Conservation (phyloP, 2,888 invertebrate species). For the Metopia argyrocephala region DNA sequence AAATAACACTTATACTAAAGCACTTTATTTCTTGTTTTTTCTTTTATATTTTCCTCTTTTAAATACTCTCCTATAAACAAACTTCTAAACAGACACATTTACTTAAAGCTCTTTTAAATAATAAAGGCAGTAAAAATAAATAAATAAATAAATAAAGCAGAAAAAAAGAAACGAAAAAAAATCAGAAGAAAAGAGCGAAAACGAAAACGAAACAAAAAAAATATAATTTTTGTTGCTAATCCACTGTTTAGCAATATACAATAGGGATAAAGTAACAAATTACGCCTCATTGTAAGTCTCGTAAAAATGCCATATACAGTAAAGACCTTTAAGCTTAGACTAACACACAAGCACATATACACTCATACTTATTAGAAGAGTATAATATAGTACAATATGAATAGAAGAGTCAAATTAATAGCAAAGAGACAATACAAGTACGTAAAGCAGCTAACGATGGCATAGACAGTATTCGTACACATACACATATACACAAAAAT, state of each 20-base stretch:
- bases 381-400: neutral
- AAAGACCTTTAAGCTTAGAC: constrained; percentile 56
- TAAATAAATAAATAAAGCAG: constrained; percentile 35
- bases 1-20: constrained; percentile 28
- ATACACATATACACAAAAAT: constrained; percentile 18
- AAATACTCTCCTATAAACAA: neutral
- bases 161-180: constrained; percentile 7
- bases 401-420: neutral
- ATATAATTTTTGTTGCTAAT: constrained; percentile 49
- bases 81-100: constrained; percentile 10
- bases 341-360: neutral
- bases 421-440: neutral
- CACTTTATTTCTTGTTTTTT: neutral
- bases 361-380: neutral
- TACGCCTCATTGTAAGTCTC: constrained; percentile 63
- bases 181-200: constrained; percentile 1
- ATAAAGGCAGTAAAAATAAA: constrained; percentile 57
- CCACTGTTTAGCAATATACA: constrained; percentile 57
- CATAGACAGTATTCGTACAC: constrained; percentile 35
- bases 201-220: constrained; percentile 18
- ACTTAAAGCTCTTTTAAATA: constrained; percentile 50
- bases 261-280: constrained; percentile 61
- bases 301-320: constrained; percentile 61
- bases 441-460: neutral
- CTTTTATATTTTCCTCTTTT: neutral